Percentiles rank a stretch among this genome's conserved stretches.
phyloP scores from a whole-genome alignment of 2,797 vertebrate species.

The Melanotaenia nigrans region DNA sequence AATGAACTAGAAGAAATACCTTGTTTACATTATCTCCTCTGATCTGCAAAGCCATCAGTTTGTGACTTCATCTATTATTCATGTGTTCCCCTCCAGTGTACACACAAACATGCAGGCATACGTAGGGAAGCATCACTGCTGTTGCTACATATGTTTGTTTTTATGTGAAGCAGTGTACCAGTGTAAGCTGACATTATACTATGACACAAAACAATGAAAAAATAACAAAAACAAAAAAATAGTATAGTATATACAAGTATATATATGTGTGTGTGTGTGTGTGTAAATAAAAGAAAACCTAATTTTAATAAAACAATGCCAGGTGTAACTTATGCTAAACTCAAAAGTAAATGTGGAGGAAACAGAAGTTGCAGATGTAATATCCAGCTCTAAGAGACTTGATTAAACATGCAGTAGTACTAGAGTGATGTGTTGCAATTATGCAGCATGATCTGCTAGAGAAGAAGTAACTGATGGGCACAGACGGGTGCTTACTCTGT shows the following conservation, averaged over 20 bases:
- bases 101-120: neutral
- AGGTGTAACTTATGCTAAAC: neutral
- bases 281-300: no score
- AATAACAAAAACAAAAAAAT: no score
- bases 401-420: slow-evolving; percentile 12
- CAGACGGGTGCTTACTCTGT: slow-evolving; percentile 50
- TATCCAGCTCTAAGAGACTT: slow-evolving; percentile 15
- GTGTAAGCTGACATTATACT: slow-evolving; percentile 2
- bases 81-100: slow-evolving; percentile 50
- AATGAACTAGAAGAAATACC: slow-evolving; percentile 79
- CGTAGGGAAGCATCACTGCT: slow-evolving; percentile 23
- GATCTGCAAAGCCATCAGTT: slow-evolving; percentile 76
- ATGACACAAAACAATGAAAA: no score
- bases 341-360: slow-evolving; percentile 21
- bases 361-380: slow-evolving; percentile 7
- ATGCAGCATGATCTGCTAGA: slow-evolving; percentile 17
- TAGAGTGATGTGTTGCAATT: slow-evolving; percentile 5
- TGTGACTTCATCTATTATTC: slow-evolving; percentile 78
- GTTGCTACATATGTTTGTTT: slow-evolving; percentile 18
- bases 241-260: no score
- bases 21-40: slow-evolving; percentile 77
- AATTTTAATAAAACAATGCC: no score
- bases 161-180: slow-evolving; percentile 20
- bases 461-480: slow-evolving; percentile 36
- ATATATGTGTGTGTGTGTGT: no score